Percentiles rank a stretch among this genome's conserved stretches.
phyloP scores from a whole-genome alignment of 1,140 invertebrate species.

The Frieseomelitta varia region DNA sequence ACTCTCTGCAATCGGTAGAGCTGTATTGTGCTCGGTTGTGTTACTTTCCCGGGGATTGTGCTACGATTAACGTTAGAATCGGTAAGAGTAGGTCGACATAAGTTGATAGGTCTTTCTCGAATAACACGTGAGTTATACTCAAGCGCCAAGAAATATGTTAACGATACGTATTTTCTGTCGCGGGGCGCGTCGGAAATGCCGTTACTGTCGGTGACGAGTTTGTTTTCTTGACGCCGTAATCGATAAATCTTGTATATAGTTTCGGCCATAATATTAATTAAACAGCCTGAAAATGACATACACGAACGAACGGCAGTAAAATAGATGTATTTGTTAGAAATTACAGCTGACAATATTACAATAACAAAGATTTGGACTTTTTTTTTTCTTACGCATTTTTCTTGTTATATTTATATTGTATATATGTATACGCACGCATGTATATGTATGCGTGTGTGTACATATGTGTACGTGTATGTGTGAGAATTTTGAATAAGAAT shows the following conservation, averaged over 20 bases:
- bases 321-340: background rate
- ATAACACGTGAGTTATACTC: conserved; percentile 43
- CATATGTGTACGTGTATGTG: background rate
- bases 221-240: conserved; percentile 54
- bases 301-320: background rate
- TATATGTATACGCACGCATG: background rate
- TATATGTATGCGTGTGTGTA: background rate
- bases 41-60: background rate
- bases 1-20: background rate
- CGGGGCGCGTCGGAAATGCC: conserved; percentile 28
- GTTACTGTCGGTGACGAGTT: conserved; percentile 41
- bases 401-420: background rate
- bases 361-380: conserved; percentile 28
- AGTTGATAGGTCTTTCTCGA: conserved; percentile 39
- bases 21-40: too few species aligned
- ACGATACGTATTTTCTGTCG: conserved; percentile 20
- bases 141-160: conserved; percentile 54
- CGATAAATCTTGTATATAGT: conserved; percentile 54
- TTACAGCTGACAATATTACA: background rate
- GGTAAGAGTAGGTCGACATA: conserved; percentile 1
- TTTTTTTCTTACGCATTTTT: background rate
- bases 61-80: background rate
- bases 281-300: background rate
- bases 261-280: conserved; percentile 39
- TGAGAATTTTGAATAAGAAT: background rate